Evolutionary conservation across 2,888 invertebrate genomes (phyloP).

Genomic region (Drosophila acutilabella): DNA sequence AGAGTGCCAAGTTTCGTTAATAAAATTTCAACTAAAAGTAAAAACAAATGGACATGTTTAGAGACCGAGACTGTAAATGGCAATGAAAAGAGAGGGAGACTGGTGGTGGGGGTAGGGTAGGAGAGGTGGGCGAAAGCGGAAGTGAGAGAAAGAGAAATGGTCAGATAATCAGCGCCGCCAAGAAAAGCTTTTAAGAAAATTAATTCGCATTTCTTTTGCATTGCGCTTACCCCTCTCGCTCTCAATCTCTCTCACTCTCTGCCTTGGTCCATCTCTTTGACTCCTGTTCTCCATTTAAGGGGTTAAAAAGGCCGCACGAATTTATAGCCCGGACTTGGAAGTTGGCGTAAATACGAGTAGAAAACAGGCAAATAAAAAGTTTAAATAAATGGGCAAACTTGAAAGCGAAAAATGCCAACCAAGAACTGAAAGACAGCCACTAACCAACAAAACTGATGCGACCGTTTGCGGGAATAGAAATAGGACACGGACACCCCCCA

Average conservation of each 20-base stretch:
- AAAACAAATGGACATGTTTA: conserved; percentile 9
- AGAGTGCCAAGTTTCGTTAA: conserved; percentile 74
- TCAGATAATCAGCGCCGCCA: conserved; percentile 76
- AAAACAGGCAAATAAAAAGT: conserved; percentile 70
- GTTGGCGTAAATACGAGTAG: conserved; percentile 54
- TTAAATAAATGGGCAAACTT: conserved; percentile 78
- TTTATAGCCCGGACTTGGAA: conserved; percentile 65
- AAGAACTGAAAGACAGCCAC: conserved; percentile 12
- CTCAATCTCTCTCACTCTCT: background rate
- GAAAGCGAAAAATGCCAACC: conserved; percentile 61
- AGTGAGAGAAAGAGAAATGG: conserved; percentile 19
- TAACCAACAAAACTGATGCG: conserved; percentile 19
- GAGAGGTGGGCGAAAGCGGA: background rate
- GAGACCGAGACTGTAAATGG: background rate
- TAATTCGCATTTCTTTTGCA: conserved; percentile 71
- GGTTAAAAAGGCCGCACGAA: conserved; percentile 53
- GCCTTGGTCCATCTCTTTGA: background rate
- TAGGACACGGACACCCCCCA: conserved; percentile 1
- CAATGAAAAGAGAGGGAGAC: conserved; percentile 5
- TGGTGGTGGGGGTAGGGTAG: too few species aligned
- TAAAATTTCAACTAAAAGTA: conserved; percentile 68
- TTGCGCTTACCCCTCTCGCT: background rate
- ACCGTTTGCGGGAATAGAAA: conserved; percentile 13
- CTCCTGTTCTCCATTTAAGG: conserved; percentile 27
- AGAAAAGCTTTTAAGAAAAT: conserved; percentile 80